Percentiles rank a stretch among this genome's conserved stretches.
Conservation (phyloP, 1,140 invertebrate genomes). For the Diprion similis region DNA sequence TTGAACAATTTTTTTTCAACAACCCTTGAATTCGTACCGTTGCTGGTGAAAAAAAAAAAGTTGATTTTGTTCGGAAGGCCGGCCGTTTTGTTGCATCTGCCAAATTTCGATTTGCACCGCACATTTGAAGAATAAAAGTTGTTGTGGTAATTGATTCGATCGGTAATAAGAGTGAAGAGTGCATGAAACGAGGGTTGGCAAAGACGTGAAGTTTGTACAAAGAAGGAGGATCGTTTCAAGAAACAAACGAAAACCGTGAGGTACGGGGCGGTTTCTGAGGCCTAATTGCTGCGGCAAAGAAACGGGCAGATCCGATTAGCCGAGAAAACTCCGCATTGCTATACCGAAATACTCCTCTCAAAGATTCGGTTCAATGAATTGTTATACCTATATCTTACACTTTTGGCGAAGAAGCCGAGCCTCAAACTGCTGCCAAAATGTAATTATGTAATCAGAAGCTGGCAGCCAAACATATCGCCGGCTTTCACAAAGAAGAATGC, state of each 20-base stretch:
- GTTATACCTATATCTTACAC: too few relatives aligned
- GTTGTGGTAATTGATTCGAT: too few relatives aligned
- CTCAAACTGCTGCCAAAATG: background rate
- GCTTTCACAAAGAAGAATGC: too few relatives aligned
- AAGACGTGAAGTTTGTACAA: background rate
- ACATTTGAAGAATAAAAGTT: too few relatives aligned
- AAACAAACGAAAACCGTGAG: background rate
- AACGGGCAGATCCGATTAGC: conserved; percentile 4
- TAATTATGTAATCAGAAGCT: background rate
- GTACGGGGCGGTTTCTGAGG: background rate
- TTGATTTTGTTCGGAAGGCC: too few relatives aligned
- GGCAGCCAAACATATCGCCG: background rate
- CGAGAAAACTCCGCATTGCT: background rate
- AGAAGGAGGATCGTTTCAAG: background rate
- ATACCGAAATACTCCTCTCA: background rate
- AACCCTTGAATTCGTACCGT: too few relatives aligned
- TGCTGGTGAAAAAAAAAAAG: too few relatives aligned
- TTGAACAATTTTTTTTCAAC: too few relatives aligned
- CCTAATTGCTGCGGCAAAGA: conserved; percentile 4
- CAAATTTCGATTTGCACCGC: too few relatives aligned
- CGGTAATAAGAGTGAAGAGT: too few relatives aligned
- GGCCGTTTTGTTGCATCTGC: too few relatives aligned
- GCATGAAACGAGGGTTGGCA: background rate
- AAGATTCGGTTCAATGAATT: background rate
- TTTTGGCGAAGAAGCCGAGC: background rate